Percentiles rank a stretch among this genome's conserved stretches.
phyloP scores from a whole-genome alignment of 1,140 invertebrate species.

The Heliconius hewitsoni region DNA sequence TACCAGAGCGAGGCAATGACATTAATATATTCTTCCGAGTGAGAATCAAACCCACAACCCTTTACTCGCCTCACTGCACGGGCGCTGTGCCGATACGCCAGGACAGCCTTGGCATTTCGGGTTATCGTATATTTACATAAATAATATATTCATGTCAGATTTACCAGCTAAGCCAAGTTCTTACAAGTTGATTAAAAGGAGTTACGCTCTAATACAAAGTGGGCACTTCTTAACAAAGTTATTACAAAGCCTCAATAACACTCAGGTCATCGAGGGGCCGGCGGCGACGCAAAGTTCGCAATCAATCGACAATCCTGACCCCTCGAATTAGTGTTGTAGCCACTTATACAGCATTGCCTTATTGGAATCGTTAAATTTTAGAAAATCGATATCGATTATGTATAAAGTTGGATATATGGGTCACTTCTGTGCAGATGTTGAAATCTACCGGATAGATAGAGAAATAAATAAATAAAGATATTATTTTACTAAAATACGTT shows the following conservation, averaged over 20 bases:
- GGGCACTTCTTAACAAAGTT: not conserved
- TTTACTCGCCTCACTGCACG: no score
- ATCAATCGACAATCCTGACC: slow-evolving; percentile 12
- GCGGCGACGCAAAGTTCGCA: slow-evolving; percentile 10
- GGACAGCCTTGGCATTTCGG: no score
- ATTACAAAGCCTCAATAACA: slow-evolving; percentile 4
- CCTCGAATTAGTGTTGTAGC: slow-evolving; percentile 1
- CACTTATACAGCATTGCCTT: not conserved
- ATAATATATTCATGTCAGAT: not conserved
- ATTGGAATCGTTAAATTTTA: slow-evolving; percentile 2
- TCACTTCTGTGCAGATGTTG: not conserved
- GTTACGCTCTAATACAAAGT: not conserved
- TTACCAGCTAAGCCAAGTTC: not conserved
- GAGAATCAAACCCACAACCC: no score
- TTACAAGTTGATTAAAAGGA: slow-evolving; percentile 7
- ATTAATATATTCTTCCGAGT: no score
- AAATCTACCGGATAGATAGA: not conserved
- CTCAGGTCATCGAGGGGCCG: not conserved
- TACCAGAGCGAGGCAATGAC: no score
- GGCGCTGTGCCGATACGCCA: no score
- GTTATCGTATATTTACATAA: no score
- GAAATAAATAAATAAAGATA: not conserved
- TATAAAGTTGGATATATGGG: not conserved
- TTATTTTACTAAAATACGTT: not conserved
- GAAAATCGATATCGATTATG: slow-evolving; percentile 3